phyloP scores from a whole-genome alignment of 2,888 invertebrate genomes.

The Glaucopsyche alexis region DNA sequence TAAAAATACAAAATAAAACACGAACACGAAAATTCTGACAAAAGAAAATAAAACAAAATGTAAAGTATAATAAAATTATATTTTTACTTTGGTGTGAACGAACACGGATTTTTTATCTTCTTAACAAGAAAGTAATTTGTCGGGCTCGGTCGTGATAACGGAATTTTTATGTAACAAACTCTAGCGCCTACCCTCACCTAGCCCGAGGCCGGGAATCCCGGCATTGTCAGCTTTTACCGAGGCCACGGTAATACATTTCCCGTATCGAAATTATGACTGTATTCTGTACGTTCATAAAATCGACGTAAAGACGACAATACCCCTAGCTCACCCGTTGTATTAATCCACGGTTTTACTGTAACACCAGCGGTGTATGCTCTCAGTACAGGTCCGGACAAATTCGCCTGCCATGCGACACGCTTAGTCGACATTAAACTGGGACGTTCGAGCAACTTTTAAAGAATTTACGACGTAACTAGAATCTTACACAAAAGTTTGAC shows the following conservation, averaged over 20 bases:
- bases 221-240: constrained; percentile 74
- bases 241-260: constrained; percentile 68
- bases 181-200: constrained; percentile 77
- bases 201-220: constrained; percentile 73
- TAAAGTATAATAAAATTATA: constrained; percentile 42
- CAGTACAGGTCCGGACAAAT: constrained; percentile 57
- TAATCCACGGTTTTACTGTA: constrained; percentile 66
- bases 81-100: constrained; percentile 69
- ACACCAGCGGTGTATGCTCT: constrained; percentile 53
- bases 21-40: neutral
- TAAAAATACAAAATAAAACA: constrained; percentile 8
- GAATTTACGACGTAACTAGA: constrained; percentile 40
- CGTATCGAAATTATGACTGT: constrained; percentile 74
- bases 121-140: constrained; percentile 80
- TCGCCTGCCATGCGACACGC: constrained; percentile 47
- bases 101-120: constrained; percentile 76
- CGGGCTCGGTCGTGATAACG: constrained; percentile 76
- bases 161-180: constrained; percentile 79
- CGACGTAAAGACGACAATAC: constrained; percentile 69
- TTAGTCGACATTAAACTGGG: constrained; percentile 43
- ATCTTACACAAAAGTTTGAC: constrained; percentile 39
- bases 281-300: constrained; percentile 75
- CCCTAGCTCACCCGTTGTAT: constrained; percentile 67
- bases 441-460: constrained; percentile 40
- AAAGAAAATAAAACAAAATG: neutral